Base-by-base conservation (phyloP, 2,888 invertebrate species). In the Chloroclystis v-ata region DNA sequence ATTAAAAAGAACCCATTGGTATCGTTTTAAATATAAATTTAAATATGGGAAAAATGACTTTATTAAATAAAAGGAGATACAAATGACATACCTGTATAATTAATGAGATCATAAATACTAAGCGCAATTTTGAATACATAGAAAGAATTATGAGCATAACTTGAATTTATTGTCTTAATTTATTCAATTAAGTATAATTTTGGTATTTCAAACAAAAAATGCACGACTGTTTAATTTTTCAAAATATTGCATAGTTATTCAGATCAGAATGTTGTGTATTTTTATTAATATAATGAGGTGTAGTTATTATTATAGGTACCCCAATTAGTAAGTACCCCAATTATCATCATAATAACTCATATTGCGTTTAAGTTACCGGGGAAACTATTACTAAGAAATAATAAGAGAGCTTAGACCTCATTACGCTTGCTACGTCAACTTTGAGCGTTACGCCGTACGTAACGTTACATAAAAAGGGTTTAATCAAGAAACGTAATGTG, bases 401-500 rank as follows among this genome's bases (percentile, higher is more conserved):
- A 20, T 20, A 20, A 20, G 5, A 20, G 20, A n/a, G 20, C 20
- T 20, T 20, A 20, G 20, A 2, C 20, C 5, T n/a, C 28, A 0
- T 7, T 20, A 11, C 33, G 16, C 5, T 10, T 30, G 37, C 40
- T 37, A 28, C 28, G 37, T 37, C 28, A 44, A 37, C 32, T 44
- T 37, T 43, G 42, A 43, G 38, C 51, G 47, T 16, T 24, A 58
- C 49, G 60, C 51, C 58, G 61, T 57, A 59, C 61, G 63, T 56
- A 69, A 64, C 51, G 59, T 61, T 57, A 59, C 61, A 64, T 56
- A 69, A 64, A 65, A 72, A 76, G 70, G 70, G 70, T 76, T 78
- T 78, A 78, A 79, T 80, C 72, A 78, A 76, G 69, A 62, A 65
- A 70, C 63, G 69, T 70, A 73, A 72, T 58, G 68, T 65, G 67